Percentiles rank a stretch among this genome's conserved stretches.
These are phyloP conservation scores for Cyanoramphus novaezelandiae DNA, from an alignment of 2,113 vertebrate genomes.

Conservation along the genomic window DNA sequence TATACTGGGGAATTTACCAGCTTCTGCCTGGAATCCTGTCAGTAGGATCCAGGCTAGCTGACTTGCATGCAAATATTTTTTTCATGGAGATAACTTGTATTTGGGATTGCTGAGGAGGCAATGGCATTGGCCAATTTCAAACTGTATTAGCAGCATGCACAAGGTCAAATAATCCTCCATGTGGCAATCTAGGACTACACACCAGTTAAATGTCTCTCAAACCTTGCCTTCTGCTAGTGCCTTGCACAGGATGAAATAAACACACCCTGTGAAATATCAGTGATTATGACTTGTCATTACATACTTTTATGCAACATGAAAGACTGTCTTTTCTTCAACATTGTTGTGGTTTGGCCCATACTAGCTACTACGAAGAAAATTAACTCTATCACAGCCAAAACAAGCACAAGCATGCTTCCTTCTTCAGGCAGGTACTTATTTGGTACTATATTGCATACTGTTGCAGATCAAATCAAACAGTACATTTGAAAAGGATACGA, in stretches of 20 bases:
- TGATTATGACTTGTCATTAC: neutral
- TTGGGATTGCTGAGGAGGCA: neutral
- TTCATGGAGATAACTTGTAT: neutral
- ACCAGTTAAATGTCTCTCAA: neutral
- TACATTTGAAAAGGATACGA: neutral
- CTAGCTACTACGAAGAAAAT: neutral
- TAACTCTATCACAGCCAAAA: neutral
- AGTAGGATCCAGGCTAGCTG: neutral
- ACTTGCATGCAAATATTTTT: neutral
- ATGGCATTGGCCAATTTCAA: neutral
- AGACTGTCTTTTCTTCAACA: neutral
- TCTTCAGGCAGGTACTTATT: neutral
- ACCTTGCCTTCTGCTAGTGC: neutral
- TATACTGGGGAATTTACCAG: neutral
- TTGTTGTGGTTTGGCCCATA: neutral
- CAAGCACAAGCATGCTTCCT: neutral
- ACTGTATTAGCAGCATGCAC: neutral
- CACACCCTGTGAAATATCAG: neutral
- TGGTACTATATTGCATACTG: neutral
- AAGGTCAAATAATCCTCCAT: neutral
- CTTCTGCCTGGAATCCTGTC: neutral
- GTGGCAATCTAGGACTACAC: neutral
- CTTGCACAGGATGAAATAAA: neutral
- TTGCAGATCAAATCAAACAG: neutral
- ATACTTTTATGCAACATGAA: neutral